Base-by-base conservation (phyloP, 1,140 invertebrate species). In the Drosophila cardini region DNA sequence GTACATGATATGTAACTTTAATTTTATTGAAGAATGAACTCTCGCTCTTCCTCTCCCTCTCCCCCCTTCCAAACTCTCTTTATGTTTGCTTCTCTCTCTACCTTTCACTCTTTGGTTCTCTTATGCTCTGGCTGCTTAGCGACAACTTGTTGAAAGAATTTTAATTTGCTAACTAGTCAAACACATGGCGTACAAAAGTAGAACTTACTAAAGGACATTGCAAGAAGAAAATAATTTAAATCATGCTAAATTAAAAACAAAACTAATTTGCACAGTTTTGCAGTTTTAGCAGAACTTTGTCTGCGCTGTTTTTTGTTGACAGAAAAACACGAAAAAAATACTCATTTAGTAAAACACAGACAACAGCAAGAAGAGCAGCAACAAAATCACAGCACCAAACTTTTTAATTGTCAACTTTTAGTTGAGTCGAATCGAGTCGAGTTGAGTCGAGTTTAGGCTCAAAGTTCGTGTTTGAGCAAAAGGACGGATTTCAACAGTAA, bases 321-420 rank as follows among this genome's bases (percentile, higher is more conserved):
- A 64, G 58, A 48, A 53, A 80, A 80, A 80, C 70, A 80, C 38
- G 58, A 48, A 53, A 80, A 80, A 80, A 73, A 80, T 45, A 67
- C 70, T 80, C 74, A 85, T 74, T 85, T 85, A 64, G 69, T 61
- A 60, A 73, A n/a, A 43, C 42, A 40, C 42, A 40, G 18, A 21
- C 56, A 53, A 21, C 56, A 53, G 48, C 48, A 42, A 78, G 72
- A 69, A 70, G 55, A 48, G 36, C 48, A 60, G 34, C 61, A 80
- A 26, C 72, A 58, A 72, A 72, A 61, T 71, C 72, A 63, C 50
- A 70, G 60, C n/a, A 68, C 38, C 72, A 85, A 86, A 76, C 72
- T 86, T 86, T 85, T 86, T 86, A 86, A 86, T 86, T 86, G 82
- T 86, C 82, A 86, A 86, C 82, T 86, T 86, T 86, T 76, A 86